Percentiles rank a stretch among this genome's conserved stretches.
These are phyloP conservation scores for Paracanthobrama guichenoti DNA, from an alignment of 2,113 vertebrate genomes.

Conservation along the genomic window DNA sequence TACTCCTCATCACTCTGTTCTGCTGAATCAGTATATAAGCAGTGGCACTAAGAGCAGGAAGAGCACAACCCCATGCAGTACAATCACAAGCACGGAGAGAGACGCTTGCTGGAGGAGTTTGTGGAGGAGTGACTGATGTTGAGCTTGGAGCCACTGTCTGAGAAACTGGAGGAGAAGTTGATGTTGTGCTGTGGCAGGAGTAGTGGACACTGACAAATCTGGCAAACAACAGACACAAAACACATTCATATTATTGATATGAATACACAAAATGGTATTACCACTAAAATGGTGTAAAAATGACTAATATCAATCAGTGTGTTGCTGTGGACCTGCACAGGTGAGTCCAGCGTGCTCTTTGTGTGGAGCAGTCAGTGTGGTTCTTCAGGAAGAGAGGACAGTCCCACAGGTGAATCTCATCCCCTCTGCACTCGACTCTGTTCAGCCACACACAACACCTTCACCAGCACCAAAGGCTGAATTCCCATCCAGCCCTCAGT, in stretches of 20 bases:
- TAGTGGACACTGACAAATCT: not conserved
- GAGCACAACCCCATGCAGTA: too few species aligned
- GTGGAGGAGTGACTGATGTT: not conserved
- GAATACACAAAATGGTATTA: too few species aligned
- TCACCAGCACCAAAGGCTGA: constrained; percentile 1
- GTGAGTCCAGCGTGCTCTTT: constrained; percentile 14
- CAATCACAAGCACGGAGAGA: too few species aligned
- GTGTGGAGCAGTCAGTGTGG: not conserved
- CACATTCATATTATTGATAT: not conserved
- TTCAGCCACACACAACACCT: constrained; percentile 8
- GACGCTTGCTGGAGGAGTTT: not conserved
- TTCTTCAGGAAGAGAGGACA: constrained; percentile 18
- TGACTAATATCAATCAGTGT: not conserved
- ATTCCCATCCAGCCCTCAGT: constrained; percentile 27
- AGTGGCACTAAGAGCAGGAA: too few species aligned
- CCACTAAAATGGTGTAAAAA: not conserved
- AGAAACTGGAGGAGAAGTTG: not conserved
- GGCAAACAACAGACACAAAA: not conserved
- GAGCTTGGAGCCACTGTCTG: not conserved
- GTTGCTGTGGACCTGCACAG: not conserved
- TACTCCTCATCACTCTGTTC: too few species aligned
- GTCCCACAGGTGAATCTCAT: constrained; percentile 24
- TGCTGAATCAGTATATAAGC: too few species aligned
- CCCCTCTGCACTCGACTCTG: constrained; percentile 3
- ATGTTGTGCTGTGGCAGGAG: not conserved